Conservation (phyloP, 2,113 vertebrate genomes). For the Oreochromis aureus region DNA sequence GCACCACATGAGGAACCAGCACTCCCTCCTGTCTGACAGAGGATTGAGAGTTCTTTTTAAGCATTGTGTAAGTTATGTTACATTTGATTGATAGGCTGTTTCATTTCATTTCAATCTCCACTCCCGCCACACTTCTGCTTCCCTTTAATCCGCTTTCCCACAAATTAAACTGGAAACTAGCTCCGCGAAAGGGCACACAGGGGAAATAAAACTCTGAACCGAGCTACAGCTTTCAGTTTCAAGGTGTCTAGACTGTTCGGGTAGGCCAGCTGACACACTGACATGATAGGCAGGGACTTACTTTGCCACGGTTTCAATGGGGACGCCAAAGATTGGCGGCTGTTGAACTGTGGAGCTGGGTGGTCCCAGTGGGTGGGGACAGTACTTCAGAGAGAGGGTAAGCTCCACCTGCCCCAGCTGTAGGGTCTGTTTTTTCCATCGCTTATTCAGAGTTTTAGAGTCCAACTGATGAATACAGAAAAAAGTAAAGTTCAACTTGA, state of each 20-base stretch:
- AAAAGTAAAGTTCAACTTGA: neutral
- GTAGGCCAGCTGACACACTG: neutral
- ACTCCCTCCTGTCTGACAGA: conserved; percentile 65
- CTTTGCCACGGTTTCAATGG: conserved; percentile 59
- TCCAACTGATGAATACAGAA: conserved; percentile 45
- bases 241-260: neutral
- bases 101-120: neutral
- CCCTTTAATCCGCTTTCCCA: neutral
- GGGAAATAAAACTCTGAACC: neutral
- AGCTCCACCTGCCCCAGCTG: conserved; percentile 55
- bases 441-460: conserved; percentile 24
- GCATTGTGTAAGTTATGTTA: neutral
- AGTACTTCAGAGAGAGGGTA: conserved; percentile 63
- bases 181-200: neutral
- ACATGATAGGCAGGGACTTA: conserved; percentile 32
- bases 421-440: conserved; percentile 62
- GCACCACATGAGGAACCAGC: conserved; percentile 70
- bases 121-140: conserved; percentile 5
- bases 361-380: conserved; percentile 54
- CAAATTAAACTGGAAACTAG: neutral
- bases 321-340: conserved; percentile 57
- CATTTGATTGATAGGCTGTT: neutral
- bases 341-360: conserved; percentile 38
- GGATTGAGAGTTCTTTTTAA: neutral
- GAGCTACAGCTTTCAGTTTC: neutral